A percentile compares a stretch with the other conserved stretches of the same genome.
These are phyloP conservation scores for Drosophila willistoni DNA, from an alignment of 1,140 invertebrate genomes.

Conservation along the genomic window DNA sequence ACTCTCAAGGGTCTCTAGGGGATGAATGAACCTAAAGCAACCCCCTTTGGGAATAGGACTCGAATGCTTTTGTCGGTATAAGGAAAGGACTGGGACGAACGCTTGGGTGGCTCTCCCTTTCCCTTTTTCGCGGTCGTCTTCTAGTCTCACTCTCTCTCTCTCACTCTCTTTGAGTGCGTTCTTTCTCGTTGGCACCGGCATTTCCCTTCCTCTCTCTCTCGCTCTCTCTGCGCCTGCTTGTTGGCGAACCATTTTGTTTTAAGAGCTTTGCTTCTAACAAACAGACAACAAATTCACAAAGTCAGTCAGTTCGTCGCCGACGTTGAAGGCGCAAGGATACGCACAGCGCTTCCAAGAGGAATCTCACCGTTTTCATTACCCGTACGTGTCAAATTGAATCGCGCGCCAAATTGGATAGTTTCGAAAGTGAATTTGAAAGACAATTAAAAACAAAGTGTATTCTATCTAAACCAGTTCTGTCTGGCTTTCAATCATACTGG, in stretches of 20 bases:
- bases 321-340: constrained; percentile 78
- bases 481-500: constrained; percentile 30
- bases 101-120: constrained; percentile 55
- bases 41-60: constrained; percentile 63
- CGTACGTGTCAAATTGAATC: constrained; percentile 43
- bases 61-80: constrained; percentile 29
- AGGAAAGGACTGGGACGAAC: constrained; percentile 37
- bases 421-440: constrained; percentile 15
- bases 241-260: constrained; percentile 59
- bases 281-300: constrained; percentile 25
- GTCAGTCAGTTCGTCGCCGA: constrained; percentile 76
- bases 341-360: constrained; percentile 36
- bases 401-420: constrained; percentile 54
- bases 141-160: neutral
- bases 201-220: neutral
- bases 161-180: neutral
- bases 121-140: constrained; percentile 8
- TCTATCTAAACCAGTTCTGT: constrained; percentile 22
- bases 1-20: constrained; percentile 50
- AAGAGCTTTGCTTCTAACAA: constrained; percentile 67
- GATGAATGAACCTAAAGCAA: constrained; percentile 53
- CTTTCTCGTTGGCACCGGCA: neutral
- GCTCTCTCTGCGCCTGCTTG: constrained; percentile 31
- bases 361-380: neutral
- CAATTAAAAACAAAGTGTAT: constrained; percentile 13